Base-by-base conservation (phyloP, 2,113 vertebrate genomes). In the Cololabis saira region DNA sequence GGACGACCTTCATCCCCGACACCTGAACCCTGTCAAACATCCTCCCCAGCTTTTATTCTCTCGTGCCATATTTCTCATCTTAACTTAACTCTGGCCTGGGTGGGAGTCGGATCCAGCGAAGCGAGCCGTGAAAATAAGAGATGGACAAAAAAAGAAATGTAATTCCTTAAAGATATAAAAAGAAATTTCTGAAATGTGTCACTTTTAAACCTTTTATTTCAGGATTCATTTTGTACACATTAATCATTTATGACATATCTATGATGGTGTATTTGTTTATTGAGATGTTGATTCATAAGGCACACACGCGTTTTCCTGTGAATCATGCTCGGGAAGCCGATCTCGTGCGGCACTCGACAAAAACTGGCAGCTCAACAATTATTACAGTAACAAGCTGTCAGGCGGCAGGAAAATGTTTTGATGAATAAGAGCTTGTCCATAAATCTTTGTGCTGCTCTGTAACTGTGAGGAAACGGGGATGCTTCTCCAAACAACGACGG, bases 401-500 rank as follows among this genome's bases (percentile, higher is more conserved):
- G 43, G 2, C 13, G 0, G 49, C 61, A 63, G 57, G 68, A 76
- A 80, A 71, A 2, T 14, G 1, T 18, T 63, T 21, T 18, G 55
- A 76, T 70, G 59, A 51, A 76, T 27, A 12, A 0, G 3, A 42
- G 1, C 14, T 51, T 0, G 70, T 76, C 68, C 40, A 17, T 50
- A 27, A 45, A 65, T 71, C 62, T 52, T 40, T 15, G 44, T 24
- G 42, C 27, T 12, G 10, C 55, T 52, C 14, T 53, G 44, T 55
- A n/a, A 64, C 70, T 63, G 66, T 78, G n/a, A 50, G 66, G 59
- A 58, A 60, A 30, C 19, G 0, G 43, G 12, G 18, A 45, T 5
- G 37, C 50, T 76, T 76, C 71, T 50, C 54, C 22, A 55, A 78
- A 75, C 65, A 52, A 42, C 9, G 9, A 2, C 2, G 4, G 43